Base-by-base conservation (phyloP, 2,113 vertebrate species). In the Nasalis larvatus region DNA sequence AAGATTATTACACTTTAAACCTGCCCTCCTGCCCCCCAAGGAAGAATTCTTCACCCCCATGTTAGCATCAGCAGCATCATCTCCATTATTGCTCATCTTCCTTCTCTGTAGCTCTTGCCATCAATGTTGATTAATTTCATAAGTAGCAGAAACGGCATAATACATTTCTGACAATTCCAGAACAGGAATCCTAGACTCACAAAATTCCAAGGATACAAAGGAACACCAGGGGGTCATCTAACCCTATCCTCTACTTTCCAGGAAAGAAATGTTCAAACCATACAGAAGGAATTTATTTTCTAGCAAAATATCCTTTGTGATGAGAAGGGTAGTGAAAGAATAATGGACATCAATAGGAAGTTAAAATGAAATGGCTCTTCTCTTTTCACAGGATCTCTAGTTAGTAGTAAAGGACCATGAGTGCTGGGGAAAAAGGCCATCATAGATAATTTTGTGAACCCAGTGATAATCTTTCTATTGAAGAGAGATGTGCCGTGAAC, bases 271-370 rank as follows among this genome's bases (percentile, higher is more conserved):
- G 37, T 89, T 58, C 49, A 92, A 58, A 52, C 17, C 8, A n/a
- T 40, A 42, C 4, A 21, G 69, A 87, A 96, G 18, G 10, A 74
- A 69, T 82, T 93, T 77, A 58, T 95, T 95, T 92, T 91, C 77
- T 84, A 78, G 76, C 20, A 86, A 93, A 91, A 85, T 77, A 54
- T 84, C 42, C 58, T 86, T 76, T 66, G 49, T 58, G 69, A 60
- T 56, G n/a, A 95, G 66, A 17, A 32, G 25, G 68, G 14, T 6
- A 27, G 18, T 69, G 32, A 52, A 76, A 84, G 71, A 71, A 56
- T 68, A 84, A 66, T 10, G 69, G 30, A 20, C 56, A 60, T 8
- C 20, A 91, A 81, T 27, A 63, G 40, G 73, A 92, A 68, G 42
- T 87, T 90, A 23, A 81, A 96, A 81, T 71, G 76, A 86, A 97